Evolutionary conservation across 2,888 invertebrate genomes (phyloP), one percentile per base, ranked within the genome.

Genomic region (Phragmatobia fuliginosa): DNA sequence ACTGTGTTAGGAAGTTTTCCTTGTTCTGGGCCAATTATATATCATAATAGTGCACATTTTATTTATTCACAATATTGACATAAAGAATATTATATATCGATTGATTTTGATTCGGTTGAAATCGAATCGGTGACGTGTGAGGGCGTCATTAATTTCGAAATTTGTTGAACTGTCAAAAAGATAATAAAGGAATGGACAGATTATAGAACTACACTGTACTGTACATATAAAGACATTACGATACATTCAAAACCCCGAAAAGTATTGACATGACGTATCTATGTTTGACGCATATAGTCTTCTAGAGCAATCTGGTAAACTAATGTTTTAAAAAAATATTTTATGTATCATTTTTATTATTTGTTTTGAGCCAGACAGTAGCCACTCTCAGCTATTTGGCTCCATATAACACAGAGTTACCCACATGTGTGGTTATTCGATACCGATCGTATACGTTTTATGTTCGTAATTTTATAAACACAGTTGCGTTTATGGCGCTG

Each of bases 361-460:
- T 28, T 28, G 16, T 56, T 14, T 56, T 56, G 28, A 56, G 56
- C 16, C 28, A 21, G 14, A 61, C 33, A 36, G n/a, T 36, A 36
- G 11, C 2, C 62, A 62, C 11, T 68, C 68, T 61, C 32, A 70
- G 60, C 62, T 52, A 38, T 10, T 28, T 31, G 67, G 45, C 14
- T 14, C 31, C 11, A 10, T 32, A 62, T 32, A 21, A 71, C 72
- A 52, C 70, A 61, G 10, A 45, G 18, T 14, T 21, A 14, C 3
- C 32, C 72, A 72, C 60, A 41, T 78, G 81, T 69, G 36, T 31
- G 45, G 71, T 67, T 7, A 80, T 72, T 66, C 21, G 69, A 78
- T 72, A 80, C 72, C 69, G 2, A n/a, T 28, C 31, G 66, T 61
- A 49, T 31, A 52, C 25, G 49, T 45, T 32, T 59, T 45, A 58